Evolutionary conservation across 2,797 vertebrate genomes (phyloP).

Genomic region (Tragelaphus eurycerus): DNA sequence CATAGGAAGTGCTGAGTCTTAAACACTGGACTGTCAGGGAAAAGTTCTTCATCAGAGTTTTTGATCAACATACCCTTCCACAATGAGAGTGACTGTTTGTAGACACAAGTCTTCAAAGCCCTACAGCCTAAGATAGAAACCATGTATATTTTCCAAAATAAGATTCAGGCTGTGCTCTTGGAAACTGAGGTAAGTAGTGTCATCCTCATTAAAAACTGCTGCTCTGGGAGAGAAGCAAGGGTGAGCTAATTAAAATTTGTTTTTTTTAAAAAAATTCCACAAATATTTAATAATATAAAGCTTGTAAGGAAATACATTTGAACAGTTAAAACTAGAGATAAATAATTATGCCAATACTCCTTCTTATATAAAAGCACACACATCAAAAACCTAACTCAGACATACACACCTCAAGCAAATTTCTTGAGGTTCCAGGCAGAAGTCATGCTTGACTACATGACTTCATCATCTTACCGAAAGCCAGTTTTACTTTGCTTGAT

Average conservation of each 20-base stretch:
- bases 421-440: neutral
- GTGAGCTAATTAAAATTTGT: neutral
- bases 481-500: neutral
- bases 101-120: neutral
- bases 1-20: neutral
- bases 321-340: neutral
- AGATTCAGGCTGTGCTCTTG: neutral
- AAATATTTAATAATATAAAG: neutral
- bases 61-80: neutral
- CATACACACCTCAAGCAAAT: neutral
- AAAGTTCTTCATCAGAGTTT: neutral
- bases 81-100: neutral
- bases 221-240: neutral
- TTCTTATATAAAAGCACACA: neutral
- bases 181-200: neutral
- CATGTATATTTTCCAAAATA: neutral
- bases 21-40: neutral
- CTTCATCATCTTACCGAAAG: neutral
- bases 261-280: neutral
- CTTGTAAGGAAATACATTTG: neutral
- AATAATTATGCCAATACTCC: neutral
- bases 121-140: neutral
- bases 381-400: neutral
- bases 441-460: no score
- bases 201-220: neutral